These are phyloP conservation scores for Andrena bucephala DNA, from an alignment of 2,888 invertebrate species.

Conservation along the genomic window DNA sequence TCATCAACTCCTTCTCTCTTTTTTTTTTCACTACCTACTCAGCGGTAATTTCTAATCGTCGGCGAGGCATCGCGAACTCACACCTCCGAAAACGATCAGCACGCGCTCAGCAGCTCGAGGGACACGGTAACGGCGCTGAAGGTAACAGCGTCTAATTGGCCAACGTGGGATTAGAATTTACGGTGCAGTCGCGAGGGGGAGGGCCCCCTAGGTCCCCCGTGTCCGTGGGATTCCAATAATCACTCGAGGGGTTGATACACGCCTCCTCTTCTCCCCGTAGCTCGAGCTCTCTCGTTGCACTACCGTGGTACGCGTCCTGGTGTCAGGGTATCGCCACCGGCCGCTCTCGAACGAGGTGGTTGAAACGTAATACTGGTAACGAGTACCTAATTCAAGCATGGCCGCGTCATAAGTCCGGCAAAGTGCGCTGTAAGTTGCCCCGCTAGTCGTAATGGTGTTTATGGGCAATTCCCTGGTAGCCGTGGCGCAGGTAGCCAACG, in stretches of 20 bases:
- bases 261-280: background rate
- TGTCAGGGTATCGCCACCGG: slow-evolving; percentile 32
- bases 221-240: slow-evolving; percentile 11
- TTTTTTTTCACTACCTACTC: slow-evolving; percentile 24
- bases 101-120: background rate
- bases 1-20: slow-evolving; percentile 45
- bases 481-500: slow-evolving; percentile 62
- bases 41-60: slow-evolving; percentile 19
- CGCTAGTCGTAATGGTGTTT: slow-evolving; percentile 82
- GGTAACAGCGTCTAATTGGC: slow-evolving; percentile 29
- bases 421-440: slow-evolving; percentile 81
- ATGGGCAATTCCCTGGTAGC: slow-evolving; percentile 78
- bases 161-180: slow-evolving; percentile 36
- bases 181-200: background rate
- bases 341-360: slow-evolving; percentile 61
- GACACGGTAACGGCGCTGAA: slow-evolving; percentile 19
- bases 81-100: slow-evolving; percentile 18
- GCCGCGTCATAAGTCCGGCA: slow-evolving; percentile 81
- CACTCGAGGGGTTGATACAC: slow-evolving; percentile 3
- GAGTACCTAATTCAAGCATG: slow-evolving; percentile 81
- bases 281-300: background rate
- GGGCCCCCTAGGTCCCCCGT: background rate
- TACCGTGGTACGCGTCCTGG: slow-evolving; percentile 12
- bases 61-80: slow-evolving; percentile 4
- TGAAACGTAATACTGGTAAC: slow-evolving; percentile 82